A percentile compares a stretch with the other conserved stretches of the same genome.
Conservation (phyloP, 2,113 vertebrate species). For the Cepphus grylle region DNA sequence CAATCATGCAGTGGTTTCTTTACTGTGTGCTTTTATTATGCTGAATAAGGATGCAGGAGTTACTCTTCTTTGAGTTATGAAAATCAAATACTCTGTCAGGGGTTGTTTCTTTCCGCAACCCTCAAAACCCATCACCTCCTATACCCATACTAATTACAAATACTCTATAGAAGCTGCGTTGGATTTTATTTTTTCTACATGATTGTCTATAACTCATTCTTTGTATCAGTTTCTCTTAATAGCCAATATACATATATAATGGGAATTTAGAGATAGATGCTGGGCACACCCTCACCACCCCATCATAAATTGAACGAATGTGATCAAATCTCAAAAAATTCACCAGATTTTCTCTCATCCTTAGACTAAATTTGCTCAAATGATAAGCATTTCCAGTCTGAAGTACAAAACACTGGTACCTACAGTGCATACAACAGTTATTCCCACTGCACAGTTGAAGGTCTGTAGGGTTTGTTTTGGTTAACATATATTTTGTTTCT, state of each 20-base stretch:
- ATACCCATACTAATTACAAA: background rate
- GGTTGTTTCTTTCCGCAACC: background rate
- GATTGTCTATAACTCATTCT: background rate
- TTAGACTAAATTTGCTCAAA: background rate
- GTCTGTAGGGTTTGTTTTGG: background rate
- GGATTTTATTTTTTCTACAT: background rate
- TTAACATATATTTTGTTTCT: background rate
- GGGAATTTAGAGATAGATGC: background rate
- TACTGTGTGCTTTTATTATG: background rate
- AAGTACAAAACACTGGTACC: background rate
- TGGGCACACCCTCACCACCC: background rate
- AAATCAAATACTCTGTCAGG: background rate
- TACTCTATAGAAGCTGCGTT: background rate
- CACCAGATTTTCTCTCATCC: background rate
- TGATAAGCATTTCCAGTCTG: background rate
- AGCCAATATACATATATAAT: rapidly evolving
- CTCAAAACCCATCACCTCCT: background rate
- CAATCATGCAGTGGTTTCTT: background rate
- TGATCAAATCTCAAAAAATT: background rate
- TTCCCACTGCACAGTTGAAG: background rate
- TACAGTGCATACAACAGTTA: background rate
- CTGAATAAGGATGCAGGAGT: background rate
- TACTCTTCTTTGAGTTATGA: background rate
- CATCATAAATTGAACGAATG: background rate
- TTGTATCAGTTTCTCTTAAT: background rate